Conservation (phyloP, 2,888 invertebrate species). For the Andrena camellia region DNA sequence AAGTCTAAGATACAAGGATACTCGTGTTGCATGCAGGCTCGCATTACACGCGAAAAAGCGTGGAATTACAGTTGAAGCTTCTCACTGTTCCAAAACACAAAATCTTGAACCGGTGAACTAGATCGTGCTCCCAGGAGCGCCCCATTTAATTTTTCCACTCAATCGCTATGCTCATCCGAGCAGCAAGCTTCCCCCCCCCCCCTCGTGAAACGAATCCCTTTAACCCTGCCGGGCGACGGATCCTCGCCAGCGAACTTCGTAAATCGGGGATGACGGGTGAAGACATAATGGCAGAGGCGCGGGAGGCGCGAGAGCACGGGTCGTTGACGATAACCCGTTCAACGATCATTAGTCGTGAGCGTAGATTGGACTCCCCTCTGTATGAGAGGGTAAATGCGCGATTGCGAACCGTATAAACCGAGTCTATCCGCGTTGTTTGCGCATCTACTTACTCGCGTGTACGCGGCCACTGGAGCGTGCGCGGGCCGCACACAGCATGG, state of each 20-base stretch:
- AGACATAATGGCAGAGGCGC: neutral
- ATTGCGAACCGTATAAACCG: slow-evolving; percentile 1
- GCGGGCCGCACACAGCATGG: too few relatives aligned
- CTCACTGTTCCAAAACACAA: too few relatives aligned
- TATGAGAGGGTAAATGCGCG: neutral
- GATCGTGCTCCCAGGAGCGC: neutral
- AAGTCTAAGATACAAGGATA: too few relatives aligned
- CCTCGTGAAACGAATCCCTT: neutral
- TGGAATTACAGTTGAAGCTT: too few relatives aligned
- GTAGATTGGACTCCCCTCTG: slow-evolving; percentile 34
- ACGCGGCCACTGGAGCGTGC: neutral
- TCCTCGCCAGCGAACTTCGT: slow-evolving; percentile 27
- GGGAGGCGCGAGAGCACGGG: neutral
- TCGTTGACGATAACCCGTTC: slow-evolving; percentile 11
- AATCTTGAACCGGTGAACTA: neutral
- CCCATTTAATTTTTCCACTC: slow-evolving; percentile 23
- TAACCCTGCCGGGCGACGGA: neutral
- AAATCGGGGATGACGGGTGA: slow-evolving; percentile 47
- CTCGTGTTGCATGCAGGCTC: too few relatives aligned
- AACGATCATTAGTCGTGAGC: slow-evolving; percentile 44
- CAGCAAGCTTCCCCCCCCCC: neutral
- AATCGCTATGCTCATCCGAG: neutral
- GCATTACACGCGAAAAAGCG: too few relatives aligned
- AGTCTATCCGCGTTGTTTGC: neutral
- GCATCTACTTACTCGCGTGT: slow-evolving; percentile 20